These are phyloP conservation scores for Sebastes aleutianus DNA, from an alignment of 2,797 vertebrate genomes.

Conservation along the genomic window DNA sequence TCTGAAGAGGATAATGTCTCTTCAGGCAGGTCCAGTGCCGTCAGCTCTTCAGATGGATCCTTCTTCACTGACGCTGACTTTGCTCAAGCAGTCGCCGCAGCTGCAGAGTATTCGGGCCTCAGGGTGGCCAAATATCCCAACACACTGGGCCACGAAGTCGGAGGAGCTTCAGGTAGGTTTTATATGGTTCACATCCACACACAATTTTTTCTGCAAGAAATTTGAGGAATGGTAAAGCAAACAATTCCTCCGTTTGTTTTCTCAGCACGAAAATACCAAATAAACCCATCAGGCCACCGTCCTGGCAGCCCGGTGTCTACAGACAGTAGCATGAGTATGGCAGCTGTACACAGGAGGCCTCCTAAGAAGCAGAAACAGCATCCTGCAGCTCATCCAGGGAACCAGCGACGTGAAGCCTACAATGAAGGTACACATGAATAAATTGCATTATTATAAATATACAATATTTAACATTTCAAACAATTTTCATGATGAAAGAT, in stretches of 20 bases:
- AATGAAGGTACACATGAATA: slow-evolving; percentile 86
- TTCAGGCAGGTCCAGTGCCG: slow-evolving; percentile 92
- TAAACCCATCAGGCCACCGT: slow-evolving; percentile 87
- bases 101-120: slow-evolving; percentile 94
- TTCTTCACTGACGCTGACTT: slow-evolving; percentile 98
- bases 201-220: background rate
- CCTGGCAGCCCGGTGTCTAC: slow-evolving; percentile 96
- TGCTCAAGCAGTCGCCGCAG: slow-evolving; percentile 95
- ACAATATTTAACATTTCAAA: background rate
- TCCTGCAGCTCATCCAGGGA: slow-evolving; percentile 87
- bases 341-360: slow-evolving; percentile 93
- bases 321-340: slow-evolving; percentile 97
- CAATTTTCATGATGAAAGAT: background rate
- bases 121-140: slow-evolving; percentile 90
- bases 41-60: slow-evolving; percentile 97
- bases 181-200: background rate
- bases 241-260: slow-evolving; percentile 1
- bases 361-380: slow-evolving; percentile 96
- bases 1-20: slow-evolving; percentile 98
- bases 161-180: slow-evolving; percentile 66
- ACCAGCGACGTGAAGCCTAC: slow-evolving; percentile 92
- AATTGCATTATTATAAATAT: background rate
- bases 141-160: slow-evolving; percentile 72
- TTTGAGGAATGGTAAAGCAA: background rate
- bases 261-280: slow-evolving; percentile 94